Evolutionary conservation across 2,113 vertebrate genomes (phyloP), one percentile per base, ranked within the genome.

Genomic region (Cygnus atratus): DNA sequence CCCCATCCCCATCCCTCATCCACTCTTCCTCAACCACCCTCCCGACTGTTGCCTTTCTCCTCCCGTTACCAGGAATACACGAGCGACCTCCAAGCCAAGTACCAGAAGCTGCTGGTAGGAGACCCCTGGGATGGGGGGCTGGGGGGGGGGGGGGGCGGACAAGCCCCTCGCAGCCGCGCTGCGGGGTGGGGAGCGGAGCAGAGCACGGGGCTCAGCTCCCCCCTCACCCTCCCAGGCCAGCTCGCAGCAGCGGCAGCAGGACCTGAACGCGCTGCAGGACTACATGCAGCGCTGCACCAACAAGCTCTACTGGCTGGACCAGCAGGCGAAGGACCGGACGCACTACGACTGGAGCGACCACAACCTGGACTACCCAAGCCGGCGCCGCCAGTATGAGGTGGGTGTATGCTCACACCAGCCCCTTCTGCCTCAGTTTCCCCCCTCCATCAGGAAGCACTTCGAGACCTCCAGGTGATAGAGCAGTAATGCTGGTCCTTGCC

Each of bases 231-330:
- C 3, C 24, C 67, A 97, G 93, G 83, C 92, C 9, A 97, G 95
- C 4, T 99, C 99, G 1, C 96, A 98, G 33, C 97, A 98, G 19
- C 98, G 99, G 54, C 99, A 99, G 98, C 98, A 98, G 92, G 97
- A 99, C 97, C 97, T 99, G 97, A 97, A 98, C 84, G 98, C 97
- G 6, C 98, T 99, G 96, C 98, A 99, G 73, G 99, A 99, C 90
- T 99, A 99, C 97, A 99, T 99, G 99, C 99, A 99, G 97, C 98
- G 98, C 93, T 99, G 99, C 98, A 99, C 99, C 97, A 99, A 99
- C 15, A 99, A 99, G 98, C 98, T 99, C 43, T 99, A 99, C 98
- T 99, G 99, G 99, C 98, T 99, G 98, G 99, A 99, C 97, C 99
- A 99, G 97, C 99, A 99, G 97, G 99, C 99, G 0, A 98, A 98